phyloP scores from a whole-genome alignment of 2,888 invertebrate genomes.

The Gymnoscelis rufifasciata region DNA sequence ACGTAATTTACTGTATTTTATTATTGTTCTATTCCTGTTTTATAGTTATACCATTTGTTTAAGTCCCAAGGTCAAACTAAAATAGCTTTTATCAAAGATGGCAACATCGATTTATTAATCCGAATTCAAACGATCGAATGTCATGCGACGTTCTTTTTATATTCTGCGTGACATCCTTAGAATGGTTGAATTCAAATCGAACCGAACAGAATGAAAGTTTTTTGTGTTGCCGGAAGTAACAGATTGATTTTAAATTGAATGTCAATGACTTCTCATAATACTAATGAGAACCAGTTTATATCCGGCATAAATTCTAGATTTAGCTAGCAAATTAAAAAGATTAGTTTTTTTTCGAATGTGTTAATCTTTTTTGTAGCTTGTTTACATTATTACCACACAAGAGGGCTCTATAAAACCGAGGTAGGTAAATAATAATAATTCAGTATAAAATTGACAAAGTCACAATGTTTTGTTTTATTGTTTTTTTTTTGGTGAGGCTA shows the following conservation, averaged over 20 bases:
- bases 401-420: too few species aligned
- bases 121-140: slow-evolving; percentile 13
- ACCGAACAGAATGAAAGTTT: slow-evolving; percentile 1
- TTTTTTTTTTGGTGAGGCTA: too few species aligned
- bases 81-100: slow-evolving; percentile 21
- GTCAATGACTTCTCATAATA: background rate
- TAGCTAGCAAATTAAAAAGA: background rate
- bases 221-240: slow-evolving; percentile 2
- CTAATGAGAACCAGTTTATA: background rate
- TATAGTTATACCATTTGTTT: slow-evolving; percentile 5
- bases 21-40: too few species aligned
- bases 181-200: slow-evolving; percentile 10
- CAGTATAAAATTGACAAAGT: too few species aligned
- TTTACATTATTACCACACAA: too few species aligned
- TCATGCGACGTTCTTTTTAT: slow-evolving; percentile 20
- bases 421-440: too few species aligned
- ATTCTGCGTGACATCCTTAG: slow-evolving; percentile 6
- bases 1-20: too few species aligned
- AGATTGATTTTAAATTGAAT: slow-evolving; percentile 1
- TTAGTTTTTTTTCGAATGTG: too few species aligned
- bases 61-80: slow-evolving; percentile 14
- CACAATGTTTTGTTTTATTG: too few species aligned
- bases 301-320: background rate
- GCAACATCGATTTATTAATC: slow-evolving; percentile 22
- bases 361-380: too few species aligned